phyloP scores from a whole-genome alignment of 2,888 invertebrate genomes.

The Cepaea hortensis region DNA sequence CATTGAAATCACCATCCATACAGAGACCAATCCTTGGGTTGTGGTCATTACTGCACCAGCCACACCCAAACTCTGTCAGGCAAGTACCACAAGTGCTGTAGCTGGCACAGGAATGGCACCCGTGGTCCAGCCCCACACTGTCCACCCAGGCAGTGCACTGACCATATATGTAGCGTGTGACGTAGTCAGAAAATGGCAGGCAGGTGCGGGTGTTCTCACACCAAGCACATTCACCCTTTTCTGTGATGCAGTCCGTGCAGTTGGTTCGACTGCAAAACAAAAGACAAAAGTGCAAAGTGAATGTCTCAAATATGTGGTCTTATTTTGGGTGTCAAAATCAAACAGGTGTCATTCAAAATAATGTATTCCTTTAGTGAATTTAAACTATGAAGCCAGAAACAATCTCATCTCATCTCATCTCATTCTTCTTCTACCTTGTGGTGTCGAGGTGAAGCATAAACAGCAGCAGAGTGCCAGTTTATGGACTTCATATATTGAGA shows the following conservation, averaged over 20 bases:
- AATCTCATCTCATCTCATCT: neutral
- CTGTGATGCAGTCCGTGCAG: conserved; percentile 81
- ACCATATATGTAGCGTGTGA: conserved; percentile 94
- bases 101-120: conserved; percentile 70
- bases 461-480: no score
- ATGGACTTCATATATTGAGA: no score
- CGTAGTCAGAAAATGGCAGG: conserved; percentile 96
- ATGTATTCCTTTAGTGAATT: neutral
- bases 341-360: neutral
- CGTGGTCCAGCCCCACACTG: conserved; percentile 65
- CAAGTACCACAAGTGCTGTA: conserved; percentile 78
- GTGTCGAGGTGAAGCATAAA: neutral
- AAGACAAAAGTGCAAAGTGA: neutral
- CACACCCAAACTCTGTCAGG: conserved; percentile 89
- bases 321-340: neutral
- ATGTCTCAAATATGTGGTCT: neutral
- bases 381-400: no score
- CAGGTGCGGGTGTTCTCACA: conserved; percentile 93
- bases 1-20: conserved; percentile 72
- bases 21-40: conserved; percentile 89
- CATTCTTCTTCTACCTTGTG: neutral
- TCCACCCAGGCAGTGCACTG: conserved; percentile 95
- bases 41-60: conserved; percentile 92
- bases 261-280: conserved; percentile 62
- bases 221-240: conserved; percentile 94